A percentile compares a stretch with the other conserved stretches of the same genome.
phyloP scores from a whole-genome alignment of 1,140 invertebrate genomes.

The Ceratosolen fusciceps region DNA sequence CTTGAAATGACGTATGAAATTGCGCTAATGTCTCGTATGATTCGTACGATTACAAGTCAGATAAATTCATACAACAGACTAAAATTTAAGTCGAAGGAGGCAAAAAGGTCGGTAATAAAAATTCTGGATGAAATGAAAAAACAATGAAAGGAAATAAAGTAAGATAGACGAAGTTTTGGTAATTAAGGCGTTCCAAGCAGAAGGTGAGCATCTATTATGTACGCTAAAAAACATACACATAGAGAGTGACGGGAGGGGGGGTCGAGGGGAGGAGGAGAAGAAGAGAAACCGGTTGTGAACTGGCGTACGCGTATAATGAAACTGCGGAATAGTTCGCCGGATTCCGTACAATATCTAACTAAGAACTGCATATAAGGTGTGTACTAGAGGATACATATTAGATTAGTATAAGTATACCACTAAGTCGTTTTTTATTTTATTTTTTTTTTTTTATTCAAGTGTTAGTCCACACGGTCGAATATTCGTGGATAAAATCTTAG shows the following conservation, averaged over 20 bases:
- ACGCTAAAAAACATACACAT: constrained; percentile 6
- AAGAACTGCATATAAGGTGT: background rate
- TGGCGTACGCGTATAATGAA: constrained; percentile 14
- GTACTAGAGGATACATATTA: background rate
- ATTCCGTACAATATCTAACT: constrained; percentile 2
- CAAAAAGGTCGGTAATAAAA: background rate
- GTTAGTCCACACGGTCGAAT: background rate
- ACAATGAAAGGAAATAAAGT: constrained; percentile 38
- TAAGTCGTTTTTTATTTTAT: background rate
- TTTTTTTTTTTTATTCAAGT: background rate
- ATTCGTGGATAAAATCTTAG: too few relatives aligned
- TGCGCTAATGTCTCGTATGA: background rate
- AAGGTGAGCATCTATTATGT: constrained; percentile 41
- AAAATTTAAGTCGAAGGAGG: background rate
- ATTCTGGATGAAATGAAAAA: background rate
- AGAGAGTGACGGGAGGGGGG: constrained; percentile 36
- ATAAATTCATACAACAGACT: background rate
- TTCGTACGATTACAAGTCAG: background rate
- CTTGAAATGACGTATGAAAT: background rate
- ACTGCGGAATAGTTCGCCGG: constrained; percentile 26
- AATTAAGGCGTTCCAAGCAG: constrained; percentile 62
- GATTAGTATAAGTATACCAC: background rate
- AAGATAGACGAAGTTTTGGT: constrained; percentile 52
- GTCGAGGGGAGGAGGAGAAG: constrained; percentile 49
- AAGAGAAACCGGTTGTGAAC: constrained; percentile 57